Base-by-base conservation (phyloP, 2,888 invertebrate species). In the Noctua janthe region DNA sequence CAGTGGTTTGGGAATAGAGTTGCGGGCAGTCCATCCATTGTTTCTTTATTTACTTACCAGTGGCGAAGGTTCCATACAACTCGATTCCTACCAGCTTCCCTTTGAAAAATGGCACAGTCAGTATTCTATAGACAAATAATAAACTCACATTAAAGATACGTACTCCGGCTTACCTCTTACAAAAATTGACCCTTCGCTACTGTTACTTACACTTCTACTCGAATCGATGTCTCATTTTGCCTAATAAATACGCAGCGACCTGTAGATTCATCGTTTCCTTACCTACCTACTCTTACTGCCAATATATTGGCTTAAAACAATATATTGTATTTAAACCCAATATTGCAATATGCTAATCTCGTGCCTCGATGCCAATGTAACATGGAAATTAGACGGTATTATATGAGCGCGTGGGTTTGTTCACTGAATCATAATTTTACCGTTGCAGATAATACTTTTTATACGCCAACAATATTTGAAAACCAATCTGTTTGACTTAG, bases 311-410 rank as follows among this genome's bases (percentile, higher is more conserved):
- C 49, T 59, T 69, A 39, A 69, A 13, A 17, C 59, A 81, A 81
- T 81, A 80, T 62, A 76, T 81, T 76, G 81, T 81, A 81, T 76
- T 76, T 71, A 82, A 82, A 82, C 76, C 76, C 76, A 76, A 71
- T 81, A 82, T 81, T 82, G 82, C 82, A 64, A 56, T 71, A 81
- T 81, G 81, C 69, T 81, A 81, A 81, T 71, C 29, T 13, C 0
- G 17, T 29, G 39, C 17, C 81, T 71, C 70, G 39, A 49, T 0
- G 82, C 49, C 71, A 77, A 67, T 71, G 43, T 82, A 20, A 77
- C 56, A 82, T 82, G 83, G 78, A 78, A 83, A 82, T 82, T 54
- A 56, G 82, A 72, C 62, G 72, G 67, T 82, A 71, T 72, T 69
- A 72, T 78, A 49, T 78, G 71, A 69, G 69, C 51, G 29, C 49